Evolutionary conservation across 2,888 invertebrate genomes (phyloP).

Genomic region (Aphodius sticticus): DNA sequence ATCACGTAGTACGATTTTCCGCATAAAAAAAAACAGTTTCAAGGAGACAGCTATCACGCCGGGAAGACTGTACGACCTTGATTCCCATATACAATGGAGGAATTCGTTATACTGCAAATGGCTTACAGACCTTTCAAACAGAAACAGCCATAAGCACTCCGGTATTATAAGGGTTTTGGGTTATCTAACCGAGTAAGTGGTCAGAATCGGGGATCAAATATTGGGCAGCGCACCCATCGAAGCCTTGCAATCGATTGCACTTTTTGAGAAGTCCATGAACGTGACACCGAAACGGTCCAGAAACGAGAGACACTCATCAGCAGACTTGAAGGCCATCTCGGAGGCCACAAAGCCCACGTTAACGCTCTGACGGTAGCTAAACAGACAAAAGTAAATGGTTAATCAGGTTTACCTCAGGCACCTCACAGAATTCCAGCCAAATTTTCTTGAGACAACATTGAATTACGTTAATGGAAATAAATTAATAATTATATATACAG

Average conservation of each 20-base stretch:
- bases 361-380: conserved; percentile 94
- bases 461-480: not conserved
- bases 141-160: not conserved
- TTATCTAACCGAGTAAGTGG: conserved; percentile 5
- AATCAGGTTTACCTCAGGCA: conserved; percentile 29
- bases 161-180: not conserved
- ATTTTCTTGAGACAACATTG: not conserved
- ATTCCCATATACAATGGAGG: not conserved
- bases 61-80: not conserved
- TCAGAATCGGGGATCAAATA: conserved; percentile 58
- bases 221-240: conserved; percentile 69
- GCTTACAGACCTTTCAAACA: not conserved
- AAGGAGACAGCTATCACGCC: not conserved
- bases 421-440: conserved; percentile 25
- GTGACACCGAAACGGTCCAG: conserved; percentile 81
- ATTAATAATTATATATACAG: no score
- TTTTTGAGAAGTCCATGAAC: conserved; percentile 73
- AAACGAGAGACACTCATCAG: conserved; percentile 87
- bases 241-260: conserved; percentile 90
- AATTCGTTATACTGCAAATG: not conserved
- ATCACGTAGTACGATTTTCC: not conserved
- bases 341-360: conserved; percentile 85
- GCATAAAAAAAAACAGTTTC: not conserved
- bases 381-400: conserved; percentile 48
- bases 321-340: conserved; percentile 88